These are phyloP conservation scores for Lycopodina hypogea DNA, from an alignment of 37 sponge, comb jelly and placozoan species.

Conservation along the genomic window DNA sequence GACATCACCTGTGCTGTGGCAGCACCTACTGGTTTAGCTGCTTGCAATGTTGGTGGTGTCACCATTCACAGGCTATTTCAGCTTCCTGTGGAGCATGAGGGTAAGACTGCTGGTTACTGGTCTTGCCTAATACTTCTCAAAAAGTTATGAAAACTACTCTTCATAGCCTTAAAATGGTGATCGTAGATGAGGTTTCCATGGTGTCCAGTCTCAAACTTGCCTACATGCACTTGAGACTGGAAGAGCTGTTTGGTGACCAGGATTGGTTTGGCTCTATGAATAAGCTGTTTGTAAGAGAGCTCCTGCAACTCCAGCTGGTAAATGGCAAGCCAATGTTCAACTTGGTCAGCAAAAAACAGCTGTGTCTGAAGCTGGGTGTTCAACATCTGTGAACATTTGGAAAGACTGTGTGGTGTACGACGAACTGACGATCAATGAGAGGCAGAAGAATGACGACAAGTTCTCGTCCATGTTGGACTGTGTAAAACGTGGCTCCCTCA, in stretches of 20 bases:
- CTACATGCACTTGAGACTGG: too few species aligned
- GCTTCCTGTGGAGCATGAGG: too few species aligned
- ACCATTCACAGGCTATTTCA: constrained; percentile 16
- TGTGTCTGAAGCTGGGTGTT: constrained; percentile 14
- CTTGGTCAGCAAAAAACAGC: constrained; percentile 26
- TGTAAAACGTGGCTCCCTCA: too few species aligned
- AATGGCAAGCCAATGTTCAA: too few species aligned
- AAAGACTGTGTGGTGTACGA: too few species aligned
- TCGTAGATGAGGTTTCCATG: not conserved
- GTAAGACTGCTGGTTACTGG: too few species aligned
- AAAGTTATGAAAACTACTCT: too few species aligned
- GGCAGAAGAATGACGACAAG: constrained; percentile 42
- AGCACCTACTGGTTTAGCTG: too few species aligned
- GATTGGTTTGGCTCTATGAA: not conserved
- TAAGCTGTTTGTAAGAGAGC: constrained; percentile 52
- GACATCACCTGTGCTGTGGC: too few species aligned
- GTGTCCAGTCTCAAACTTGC: not conserved
- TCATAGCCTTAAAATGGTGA: too few species aligned
- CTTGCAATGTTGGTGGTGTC: not conserved
- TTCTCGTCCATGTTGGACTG: constrained; percentile 36
- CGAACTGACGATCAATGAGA: constrained; percentile 65
- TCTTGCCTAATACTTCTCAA: too few species aligned
- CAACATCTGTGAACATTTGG: constrained; percentile 33
- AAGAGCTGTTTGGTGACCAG: too few species aligned
- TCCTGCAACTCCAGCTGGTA: constrained; percentile 49